phyloP scores from a whole-genome alignment of 2,113 vertebrate species.

The Fulmarus glacialis region DNA sequence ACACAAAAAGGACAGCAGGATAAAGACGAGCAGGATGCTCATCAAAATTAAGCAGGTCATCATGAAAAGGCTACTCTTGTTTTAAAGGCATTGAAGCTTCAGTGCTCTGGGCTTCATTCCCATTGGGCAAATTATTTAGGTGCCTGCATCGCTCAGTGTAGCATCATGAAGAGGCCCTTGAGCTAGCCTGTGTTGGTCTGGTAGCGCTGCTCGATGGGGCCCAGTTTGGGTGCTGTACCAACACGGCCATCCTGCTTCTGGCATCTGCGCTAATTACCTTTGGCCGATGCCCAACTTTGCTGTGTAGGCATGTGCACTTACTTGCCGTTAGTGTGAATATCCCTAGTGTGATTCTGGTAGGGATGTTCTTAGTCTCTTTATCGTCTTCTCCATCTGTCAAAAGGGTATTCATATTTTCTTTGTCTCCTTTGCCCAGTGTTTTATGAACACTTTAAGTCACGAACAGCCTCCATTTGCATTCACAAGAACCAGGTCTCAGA shows the following conservation, averaged over 20 bases:
- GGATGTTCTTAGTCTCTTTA: neutral
- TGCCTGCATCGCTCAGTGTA: neutral
- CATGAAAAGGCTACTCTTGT: neutral
- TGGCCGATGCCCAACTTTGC: neutral
- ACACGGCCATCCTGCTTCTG: neutral
- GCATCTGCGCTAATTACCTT: fast-evolving
- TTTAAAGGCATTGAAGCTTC: neutral
- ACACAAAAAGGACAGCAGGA: neutral
- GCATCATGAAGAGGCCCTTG: neutral
- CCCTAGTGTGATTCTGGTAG: neutral
- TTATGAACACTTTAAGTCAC: neutral
- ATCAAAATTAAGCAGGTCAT: neutral
- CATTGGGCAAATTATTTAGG: neutral
- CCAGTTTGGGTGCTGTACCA: neutral
- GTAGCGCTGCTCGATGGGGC: fast-evolving
- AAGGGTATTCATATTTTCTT: neutral
- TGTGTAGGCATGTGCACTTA: neutral
- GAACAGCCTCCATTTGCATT: neutral
- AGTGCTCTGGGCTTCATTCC: neutral
- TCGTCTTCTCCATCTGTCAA: neutral
- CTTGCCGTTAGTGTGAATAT: neutral
- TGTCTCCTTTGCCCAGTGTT: neutral
- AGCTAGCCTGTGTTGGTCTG: neutral
- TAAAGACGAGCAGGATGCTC: neutral
- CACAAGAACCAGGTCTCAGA: neutral